phyloP scores from a whole-genome alignment of 2,113 vertebrate species.

The Rhea pennata region DNA sequence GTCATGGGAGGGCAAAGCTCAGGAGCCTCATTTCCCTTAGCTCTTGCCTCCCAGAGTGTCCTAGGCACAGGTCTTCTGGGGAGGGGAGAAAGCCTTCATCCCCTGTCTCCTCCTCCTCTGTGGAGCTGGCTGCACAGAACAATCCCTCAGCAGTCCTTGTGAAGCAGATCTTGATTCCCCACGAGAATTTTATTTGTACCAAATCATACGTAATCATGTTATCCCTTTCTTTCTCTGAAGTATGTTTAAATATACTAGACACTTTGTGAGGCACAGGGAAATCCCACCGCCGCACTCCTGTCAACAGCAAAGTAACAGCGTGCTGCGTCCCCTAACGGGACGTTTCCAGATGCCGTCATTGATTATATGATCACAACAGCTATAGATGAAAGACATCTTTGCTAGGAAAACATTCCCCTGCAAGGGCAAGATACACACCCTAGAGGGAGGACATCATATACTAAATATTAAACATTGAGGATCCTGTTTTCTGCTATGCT shows the following conservation, averaged over 20 bases:
- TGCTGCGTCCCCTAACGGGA: fast-evolving
- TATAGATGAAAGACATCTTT: background rate
- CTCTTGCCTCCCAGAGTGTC: background rate
- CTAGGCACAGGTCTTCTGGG: background rate
- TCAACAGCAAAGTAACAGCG: background rate
- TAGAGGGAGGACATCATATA: background rate
- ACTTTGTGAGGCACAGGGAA: background rate
- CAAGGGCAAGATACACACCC: background rate
- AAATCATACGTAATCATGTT: background rate
- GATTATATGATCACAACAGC: background rate
- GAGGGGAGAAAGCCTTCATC: background rate
- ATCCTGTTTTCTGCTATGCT: background rate
- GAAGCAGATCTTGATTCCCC: background rate
- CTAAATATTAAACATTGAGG: background rate
- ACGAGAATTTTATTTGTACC: background rate
- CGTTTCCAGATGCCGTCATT: background rate
- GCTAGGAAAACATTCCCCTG: background rate
- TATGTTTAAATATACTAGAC: background rate
- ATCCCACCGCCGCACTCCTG: background rate
- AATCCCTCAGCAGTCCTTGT: background rate
- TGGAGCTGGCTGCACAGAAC: background rate
- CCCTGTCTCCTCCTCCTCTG: background rate
- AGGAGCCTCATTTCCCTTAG: background rate
- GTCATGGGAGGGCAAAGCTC: background rate
- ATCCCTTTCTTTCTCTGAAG: background rate